Percentiles rank a stretch among this genome's conserved stretches.
phyloP scores from a whole-genome alignment of 92 coral and sea anemone species.

The Isaurus tuberculatus region DNA sequence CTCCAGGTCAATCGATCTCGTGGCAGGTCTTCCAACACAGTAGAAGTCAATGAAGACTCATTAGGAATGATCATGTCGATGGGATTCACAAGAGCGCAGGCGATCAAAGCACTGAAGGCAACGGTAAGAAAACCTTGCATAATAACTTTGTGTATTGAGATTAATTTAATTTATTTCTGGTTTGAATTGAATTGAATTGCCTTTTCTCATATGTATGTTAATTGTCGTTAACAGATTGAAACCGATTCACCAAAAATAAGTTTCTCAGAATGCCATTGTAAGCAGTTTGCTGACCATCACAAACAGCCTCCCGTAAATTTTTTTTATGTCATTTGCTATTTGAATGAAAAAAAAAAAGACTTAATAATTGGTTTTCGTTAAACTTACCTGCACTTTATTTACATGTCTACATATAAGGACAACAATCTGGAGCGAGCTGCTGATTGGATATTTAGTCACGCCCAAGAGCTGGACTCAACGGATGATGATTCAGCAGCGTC shows the following conservation, averaged over 20 bases:
- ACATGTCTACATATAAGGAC: constrained; percentile 58
- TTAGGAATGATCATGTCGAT: constrained; percentile 80
- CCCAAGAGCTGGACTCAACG: constrained; percentile 87
- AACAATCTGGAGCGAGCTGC: constrained; percentile 95
- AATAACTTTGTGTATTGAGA: not conserved
- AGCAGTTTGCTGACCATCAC: no score
- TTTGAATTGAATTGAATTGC: no score
- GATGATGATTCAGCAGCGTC: constrained; percentile 67
- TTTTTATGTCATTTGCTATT: no score
- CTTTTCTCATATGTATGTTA: no score
- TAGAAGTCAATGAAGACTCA: constrained; percentile 78
- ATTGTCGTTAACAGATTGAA: no score
- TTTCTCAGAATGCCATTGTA: no score
- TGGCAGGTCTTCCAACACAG: constrained; percentile 40
- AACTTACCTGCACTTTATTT: not conserved
- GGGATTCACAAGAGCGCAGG: constrained; percentile 91
- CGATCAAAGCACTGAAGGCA: constrained; percentile 84
- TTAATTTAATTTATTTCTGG: not conserved
- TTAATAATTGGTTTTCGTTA: not conserved
- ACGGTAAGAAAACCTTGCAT: constrained; percentile 64
- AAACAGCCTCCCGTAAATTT: no score
- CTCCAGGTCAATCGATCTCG: constrained; percentile 60
- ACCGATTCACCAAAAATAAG: no score
- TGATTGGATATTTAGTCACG: constrained; percentile 99
- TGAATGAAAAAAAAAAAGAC: no score